Evolutionary conservation across 2,113 vertebrate species (phyloP).

Genomic region (Brienomyrus longianalis): DNA sequence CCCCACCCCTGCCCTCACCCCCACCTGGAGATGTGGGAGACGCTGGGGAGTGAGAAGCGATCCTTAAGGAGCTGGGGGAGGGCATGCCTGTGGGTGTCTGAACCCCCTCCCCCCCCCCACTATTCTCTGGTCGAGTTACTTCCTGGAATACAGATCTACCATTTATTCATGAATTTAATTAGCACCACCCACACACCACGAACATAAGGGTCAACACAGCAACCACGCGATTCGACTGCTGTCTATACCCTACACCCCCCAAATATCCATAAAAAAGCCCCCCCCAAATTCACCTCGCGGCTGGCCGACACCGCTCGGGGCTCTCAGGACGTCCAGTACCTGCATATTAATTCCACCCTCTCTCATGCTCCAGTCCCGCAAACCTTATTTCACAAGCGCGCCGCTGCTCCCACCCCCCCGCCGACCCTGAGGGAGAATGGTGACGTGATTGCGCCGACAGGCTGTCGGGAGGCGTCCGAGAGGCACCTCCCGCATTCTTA

Average conservation of each 20-base stretch:
- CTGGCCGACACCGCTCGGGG: neutral
- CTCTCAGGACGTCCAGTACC: neutral
- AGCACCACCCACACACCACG: neutral
- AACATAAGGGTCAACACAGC: neutral
- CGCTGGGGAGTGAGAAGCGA: neutral
- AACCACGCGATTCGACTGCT: neutral
- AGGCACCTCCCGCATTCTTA: neutral
- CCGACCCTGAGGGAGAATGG: neutral
- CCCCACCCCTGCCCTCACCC: too few species aligned
- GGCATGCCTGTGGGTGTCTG: neutral
- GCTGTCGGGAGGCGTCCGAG: neutral
- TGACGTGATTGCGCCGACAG: neutral
- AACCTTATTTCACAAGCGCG: neutral
- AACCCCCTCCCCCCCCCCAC: neutral
- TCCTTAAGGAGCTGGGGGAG: neutral
- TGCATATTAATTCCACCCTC: neutral
- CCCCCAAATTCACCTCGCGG: neutral
- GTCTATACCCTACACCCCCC: neutral
- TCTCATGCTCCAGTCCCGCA: neutral
- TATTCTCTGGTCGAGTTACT: neutral
- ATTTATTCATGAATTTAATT: neutral
- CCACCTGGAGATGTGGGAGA: neutral
- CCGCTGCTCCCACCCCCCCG: neutral
- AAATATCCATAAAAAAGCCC: neutral
- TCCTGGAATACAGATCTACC: neutral